phyloP scores from a whole-genome alignment of 2,113 vertebrate species.

The Cochlearius cochlearius region DNA sequence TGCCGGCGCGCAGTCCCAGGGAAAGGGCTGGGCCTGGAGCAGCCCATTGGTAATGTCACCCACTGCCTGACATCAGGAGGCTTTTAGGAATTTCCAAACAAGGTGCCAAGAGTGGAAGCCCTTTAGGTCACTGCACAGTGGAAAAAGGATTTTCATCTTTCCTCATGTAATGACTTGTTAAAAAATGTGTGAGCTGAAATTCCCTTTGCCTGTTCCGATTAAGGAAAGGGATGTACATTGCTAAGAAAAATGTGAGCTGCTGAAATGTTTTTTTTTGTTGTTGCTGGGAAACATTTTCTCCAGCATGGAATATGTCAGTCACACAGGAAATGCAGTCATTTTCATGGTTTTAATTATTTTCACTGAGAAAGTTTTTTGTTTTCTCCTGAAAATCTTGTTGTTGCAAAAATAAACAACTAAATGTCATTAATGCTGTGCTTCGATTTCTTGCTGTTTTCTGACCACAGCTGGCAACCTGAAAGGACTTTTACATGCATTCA shows the following conservation, averaged over 20 bases:
- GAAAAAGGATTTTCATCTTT: neutral
- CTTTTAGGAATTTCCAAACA: neutral
- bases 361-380: slow-evolving; percentile 35
- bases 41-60: neutral
- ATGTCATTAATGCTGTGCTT: neutral
- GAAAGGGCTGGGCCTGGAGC: neutral
- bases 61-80: neutral
- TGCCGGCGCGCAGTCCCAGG: neutral
- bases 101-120: neutral
- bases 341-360: slow-evolving; percentile 59
- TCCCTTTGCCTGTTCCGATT: neutral
- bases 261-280: neutral
- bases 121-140: neutral
- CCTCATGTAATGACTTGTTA: neutral
- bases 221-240: neutral
- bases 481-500: neutral
- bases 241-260: neutral
- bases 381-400: slow-evolving; percentile 27
- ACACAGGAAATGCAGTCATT: slow-evolving; percentile 51
- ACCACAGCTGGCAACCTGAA: neutral
- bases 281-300: slow-evolving; percentile 40
- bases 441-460: neutral
- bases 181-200: neutral
- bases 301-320: neutral
- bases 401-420: slow-evolving; percentile 34